A percentile compares a stretch with the other conserved stretches of the same genome.
These are phyloP conservation scores for Pelodiscus sinensis DNA, from an alignment of 2,113 vertebrate species.

Conservation along the genomic window DNA sequence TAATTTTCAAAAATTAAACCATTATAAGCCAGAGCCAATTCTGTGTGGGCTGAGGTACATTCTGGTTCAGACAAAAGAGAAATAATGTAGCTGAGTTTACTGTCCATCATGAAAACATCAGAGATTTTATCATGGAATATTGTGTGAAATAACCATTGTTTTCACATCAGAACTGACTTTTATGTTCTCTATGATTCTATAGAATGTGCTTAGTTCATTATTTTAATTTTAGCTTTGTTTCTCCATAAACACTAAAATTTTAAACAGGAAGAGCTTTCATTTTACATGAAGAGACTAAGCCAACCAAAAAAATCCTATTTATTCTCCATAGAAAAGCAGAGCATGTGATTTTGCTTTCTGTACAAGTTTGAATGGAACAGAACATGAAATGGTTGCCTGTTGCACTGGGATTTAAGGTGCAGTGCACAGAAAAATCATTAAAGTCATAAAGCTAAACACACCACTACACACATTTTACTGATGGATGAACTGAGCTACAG, in stretches of 20 bases:
- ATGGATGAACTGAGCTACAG: neutral
- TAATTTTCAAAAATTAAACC: neutral
- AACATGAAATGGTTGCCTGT: neutral
- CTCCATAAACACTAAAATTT: neutral
- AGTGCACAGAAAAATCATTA: neutral
- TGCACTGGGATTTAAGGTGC: neutral
- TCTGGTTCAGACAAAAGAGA: neutral
- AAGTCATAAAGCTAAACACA: neutral
- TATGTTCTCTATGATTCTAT: neutral
- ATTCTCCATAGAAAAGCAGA: neutral
- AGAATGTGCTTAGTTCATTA: neutral
- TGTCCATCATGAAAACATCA: neutral
- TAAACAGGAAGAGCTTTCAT: neutral
- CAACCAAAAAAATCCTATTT: neutral
- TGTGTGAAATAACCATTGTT: neutral
- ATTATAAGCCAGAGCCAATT: neutral
- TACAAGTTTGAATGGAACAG: neutral
- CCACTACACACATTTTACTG: accelerated
- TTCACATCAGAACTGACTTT: neutral
- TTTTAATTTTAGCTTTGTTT: neutral
- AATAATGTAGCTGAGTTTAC: neutral
- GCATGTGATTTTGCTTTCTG: neutral
- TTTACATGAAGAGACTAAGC: neutral
- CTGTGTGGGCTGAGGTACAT: neutral
- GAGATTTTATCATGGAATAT: neutral